phyloP scores from a whole-genome alignment of 2,888 invertebrate species.

The Thysanoteuthis rhombus region DNA sequence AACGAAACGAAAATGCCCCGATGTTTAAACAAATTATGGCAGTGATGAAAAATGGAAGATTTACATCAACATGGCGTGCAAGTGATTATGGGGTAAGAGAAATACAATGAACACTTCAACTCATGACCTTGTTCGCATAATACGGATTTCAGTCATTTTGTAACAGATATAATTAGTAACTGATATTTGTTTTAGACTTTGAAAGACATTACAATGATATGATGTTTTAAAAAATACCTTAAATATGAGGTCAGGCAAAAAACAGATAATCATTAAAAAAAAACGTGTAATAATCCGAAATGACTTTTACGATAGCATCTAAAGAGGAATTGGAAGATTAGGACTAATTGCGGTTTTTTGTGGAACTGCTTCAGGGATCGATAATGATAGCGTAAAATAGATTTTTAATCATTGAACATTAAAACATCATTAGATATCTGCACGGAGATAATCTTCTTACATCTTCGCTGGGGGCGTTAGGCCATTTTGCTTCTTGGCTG shows the following conservation, averaged over 20 bases:
- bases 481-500: not conserved
- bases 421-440: not conserved
- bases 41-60: too few species aligned
- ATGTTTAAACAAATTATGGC: too few species aligned
- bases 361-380: not conserved
- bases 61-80: too few species aligned
- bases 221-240: not conserved
- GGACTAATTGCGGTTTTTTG: not conserved
- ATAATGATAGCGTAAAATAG: not conserved
- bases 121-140: too few species aligned
- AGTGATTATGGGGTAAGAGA: too few species aligned
- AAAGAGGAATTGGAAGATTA: not conserved
- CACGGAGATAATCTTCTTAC: not conserved
- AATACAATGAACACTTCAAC: too few species aligned
- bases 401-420: conserved; percentile 12
- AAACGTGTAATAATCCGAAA: not conserved
- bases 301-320: not conserved
- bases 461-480: not conserved
- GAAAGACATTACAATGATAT: too few species aligned
- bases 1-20: too few species aligned
- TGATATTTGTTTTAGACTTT: too few species aligned
- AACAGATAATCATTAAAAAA: not conserved
- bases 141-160: too few species aligned
- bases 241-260: not conserved
- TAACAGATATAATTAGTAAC: too few species aligned